These are phyloP conservation scores for Conops quadrifasciatus DNA, from an alignment of 2,888 invertebrate genomes.

Conservation along the genomic window DNA sequence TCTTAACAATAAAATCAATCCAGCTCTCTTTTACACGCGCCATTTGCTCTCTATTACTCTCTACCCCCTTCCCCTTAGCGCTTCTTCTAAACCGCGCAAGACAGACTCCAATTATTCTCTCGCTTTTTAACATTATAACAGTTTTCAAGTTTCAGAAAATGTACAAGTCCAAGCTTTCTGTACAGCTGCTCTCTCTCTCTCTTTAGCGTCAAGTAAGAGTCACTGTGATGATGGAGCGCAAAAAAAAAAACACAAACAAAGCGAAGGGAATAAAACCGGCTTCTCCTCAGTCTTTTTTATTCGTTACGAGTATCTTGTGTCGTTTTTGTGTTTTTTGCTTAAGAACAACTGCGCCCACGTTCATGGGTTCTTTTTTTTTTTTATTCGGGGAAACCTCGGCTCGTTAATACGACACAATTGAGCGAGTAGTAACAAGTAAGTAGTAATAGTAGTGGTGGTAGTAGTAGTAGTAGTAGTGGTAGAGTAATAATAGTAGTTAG, in stretches of 20 bases:
- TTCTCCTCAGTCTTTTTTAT: slow-evolving; percentile 2
- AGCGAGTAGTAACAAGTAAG: no score
- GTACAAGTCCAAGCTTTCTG: not conserved
- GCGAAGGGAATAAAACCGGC: slow-evolving; percentile 17
- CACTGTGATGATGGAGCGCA: slow-evolving; percentile 13
- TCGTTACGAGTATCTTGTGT: no score
- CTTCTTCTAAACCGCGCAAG: no score
- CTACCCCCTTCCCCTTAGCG: not conserved
- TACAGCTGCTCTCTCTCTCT: not conserved
- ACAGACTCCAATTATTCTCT: no score
- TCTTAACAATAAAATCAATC: slow-evolving; percentile 22
- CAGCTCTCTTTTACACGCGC: not conserved
- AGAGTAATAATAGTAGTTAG: no score
- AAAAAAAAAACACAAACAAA: not conserved
- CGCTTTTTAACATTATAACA: not conserved
- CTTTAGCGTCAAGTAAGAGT: not conserved
- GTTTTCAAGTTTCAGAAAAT: not conserved
- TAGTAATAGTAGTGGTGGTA: no score
- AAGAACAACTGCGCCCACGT: no score
- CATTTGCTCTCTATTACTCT: not conserved
- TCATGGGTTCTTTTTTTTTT: no score
- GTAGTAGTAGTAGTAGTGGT: no score
- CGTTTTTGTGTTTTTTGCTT: slow-evolving; percentile 17
- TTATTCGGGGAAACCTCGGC: no score
- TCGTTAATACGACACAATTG: no score